Evolutionary conservation across 2,797 vertebrate genomes (phyloP).

Genomic region (Premnoplex brunnescens): DNA sequence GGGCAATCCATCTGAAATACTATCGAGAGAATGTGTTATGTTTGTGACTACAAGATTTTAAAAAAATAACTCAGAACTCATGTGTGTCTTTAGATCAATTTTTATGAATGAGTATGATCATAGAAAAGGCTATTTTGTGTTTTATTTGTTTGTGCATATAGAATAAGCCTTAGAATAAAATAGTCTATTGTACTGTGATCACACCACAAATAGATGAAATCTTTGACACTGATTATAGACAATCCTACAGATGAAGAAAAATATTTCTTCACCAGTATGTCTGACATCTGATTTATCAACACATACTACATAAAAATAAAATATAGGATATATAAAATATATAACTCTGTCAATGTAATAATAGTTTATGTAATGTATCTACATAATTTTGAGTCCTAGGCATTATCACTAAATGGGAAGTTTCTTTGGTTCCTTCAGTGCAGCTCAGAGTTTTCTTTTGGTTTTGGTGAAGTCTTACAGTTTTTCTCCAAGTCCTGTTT

Average conservation of each 20-base stretch:
- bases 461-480: neutral
- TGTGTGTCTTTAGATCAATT: fast-evolving
- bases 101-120: neutral
- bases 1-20: neutral
- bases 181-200: neutral
- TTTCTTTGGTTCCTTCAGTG: neutral
- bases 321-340: neutral
- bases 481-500: neutral
- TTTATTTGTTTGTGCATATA: neutral
- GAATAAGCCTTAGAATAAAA: neutral
- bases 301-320: neutral
- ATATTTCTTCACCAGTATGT: neutral
- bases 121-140: neutral
- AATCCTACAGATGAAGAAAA: neutral
- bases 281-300: neutral
- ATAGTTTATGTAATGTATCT: neutral
- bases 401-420: neutral
- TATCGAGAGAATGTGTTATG: neutral
- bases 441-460: neutral
- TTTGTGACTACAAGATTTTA: neutral
- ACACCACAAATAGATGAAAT: neutral
- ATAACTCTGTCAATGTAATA: neutral
- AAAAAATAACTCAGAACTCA: fast-evolving
- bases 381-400: neutral
- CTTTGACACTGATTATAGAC: neutral